phyloP scores from a whole-genome alignment of 2,113 vertebrate genomes.

The Polypterus senegalus region DNA sequence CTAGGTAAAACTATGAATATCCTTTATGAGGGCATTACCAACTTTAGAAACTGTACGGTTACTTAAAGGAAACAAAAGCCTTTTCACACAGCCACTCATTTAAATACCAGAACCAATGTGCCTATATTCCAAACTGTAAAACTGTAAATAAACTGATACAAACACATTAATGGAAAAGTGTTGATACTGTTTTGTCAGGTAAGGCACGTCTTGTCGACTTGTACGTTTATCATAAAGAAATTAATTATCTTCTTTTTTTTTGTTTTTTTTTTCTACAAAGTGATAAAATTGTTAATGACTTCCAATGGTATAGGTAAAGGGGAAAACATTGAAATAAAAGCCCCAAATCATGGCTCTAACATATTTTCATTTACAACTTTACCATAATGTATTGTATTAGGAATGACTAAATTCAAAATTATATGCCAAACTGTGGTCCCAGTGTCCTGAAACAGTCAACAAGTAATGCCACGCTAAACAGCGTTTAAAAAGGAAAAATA shows the following conservation, averaged over 20 bases:
- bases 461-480: slow-evolving; percentile 56
- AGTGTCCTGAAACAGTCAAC: slow-evolving; percentile 69
- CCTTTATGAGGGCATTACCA: background rate
- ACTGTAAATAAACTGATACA: slow-evolving; percentile 34
- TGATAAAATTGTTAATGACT: slow-evolving; percentile 49
- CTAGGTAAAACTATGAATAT: too few species aligned
- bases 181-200: slow-evolving; percentile 39
- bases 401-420: slow-evolving; percentile 36
- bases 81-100: slow-evolving; percentile 67
- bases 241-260: slow-evolving; percentile 29
- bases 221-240: slow-evolving; percentile 45
- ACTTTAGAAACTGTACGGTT: slow-evolving; percentile 21
- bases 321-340: slow-evolving; percentile 40
- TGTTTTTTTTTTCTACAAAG: slow-evolving; percentile 27
- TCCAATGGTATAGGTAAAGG: slow-evolving; percentile 41
- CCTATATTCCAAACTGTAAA: slow-evolving; percentile 27
- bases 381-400: slow-evolving; percentile 24
- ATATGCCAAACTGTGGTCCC: slow-evolving; percentile 69
- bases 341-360: slow-evolving; percentile 65
- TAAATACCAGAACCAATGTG: slow-evolving; percentile 37
- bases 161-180: slow-evolving; percentile 61
- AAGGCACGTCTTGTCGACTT: slow-evolving; percentile 82
- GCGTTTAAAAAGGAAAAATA: slow-evolving; percentile 25
- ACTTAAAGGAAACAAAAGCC: slow-evolving; percentile 33
- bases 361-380: background rate